A percentile compares a stretch with the other conserved stretches of the same genome.
These are phyloP conservation scores for Whitmania pigra DNA, from an alignment of 1,140 invertebrate species.

Conservation along the genomic window DNA sequence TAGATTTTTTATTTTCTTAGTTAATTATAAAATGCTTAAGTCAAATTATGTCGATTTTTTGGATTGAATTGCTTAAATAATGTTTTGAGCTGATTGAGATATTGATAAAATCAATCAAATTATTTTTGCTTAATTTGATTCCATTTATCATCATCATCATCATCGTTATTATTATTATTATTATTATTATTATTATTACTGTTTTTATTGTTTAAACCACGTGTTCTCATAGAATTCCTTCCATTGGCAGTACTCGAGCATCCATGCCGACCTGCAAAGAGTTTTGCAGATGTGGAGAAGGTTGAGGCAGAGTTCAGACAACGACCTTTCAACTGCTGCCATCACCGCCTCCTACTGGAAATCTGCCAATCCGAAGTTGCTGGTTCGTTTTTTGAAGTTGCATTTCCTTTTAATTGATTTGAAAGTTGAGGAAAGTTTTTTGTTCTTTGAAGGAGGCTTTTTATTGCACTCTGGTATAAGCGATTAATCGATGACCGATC, in stretches of 20 bases:
- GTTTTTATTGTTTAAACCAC: neutral
- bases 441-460: neutral
- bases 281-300: conserved; percentile 46
- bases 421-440: neutral
- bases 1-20: no score
- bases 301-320: conserved; percentile 52
- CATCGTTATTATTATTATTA: neutral
- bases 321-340: conserved; percentile 56
- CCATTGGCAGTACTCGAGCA: conserved; percentile 30
- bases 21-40: no score
- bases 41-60: no score
- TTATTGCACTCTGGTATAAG: neutral
- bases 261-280: conserved; percentile 48
- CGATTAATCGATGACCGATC: neutral
- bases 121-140: no score
- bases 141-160: no score
- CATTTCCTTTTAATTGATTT: neutral
- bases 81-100: no score
- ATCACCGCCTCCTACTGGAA: conserved; percentile 64
- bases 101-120: no score
- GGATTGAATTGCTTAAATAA: neutral
- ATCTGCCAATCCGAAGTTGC: conserved; percentile 49
- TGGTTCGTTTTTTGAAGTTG: conserved; percentile 29
- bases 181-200: conserved; percentile 11
- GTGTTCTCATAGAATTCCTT: neutral